Conservation (phyloP, 2,797 vertebrate species). For the Microtus agrestis region DNA sequence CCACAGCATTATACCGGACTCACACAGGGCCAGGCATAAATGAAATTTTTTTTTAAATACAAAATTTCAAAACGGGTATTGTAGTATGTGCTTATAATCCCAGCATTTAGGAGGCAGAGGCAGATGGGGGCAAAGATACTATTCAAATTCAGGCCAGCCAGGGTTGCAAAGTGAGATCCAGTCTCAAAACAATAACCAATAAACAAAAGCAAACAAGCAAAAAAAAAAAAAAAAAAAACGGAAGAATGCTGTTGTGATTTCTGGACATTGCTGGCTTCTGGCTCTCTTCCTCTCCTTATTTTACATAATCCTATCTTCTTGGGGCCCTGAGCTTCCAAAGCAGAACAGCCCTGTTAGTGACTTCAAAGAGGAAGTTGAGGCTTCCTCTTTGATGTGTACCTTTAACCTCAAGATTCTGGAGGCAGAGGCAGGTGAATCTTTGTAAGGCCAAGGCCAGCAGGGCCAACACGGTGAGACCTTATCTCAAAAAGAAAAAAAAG, state of each 20-base stretch:
- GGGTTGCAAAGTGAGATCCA: neutral
- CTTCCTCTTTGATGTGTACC: too few species aligned
- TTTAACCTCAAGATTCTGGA: neutral
- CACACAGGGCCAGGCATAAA: neutral
- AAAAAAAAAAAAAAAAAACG: neutral
- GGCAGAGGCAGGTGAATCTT: neutral
- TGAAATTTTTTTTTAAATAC: neutral
- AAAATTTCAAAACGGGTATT: neutral
- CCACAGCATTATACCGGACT: neutral
- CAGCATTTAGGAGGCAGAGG: neutral
- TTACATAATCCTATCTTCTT: neutral
- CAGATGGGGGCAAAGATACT: too few species aligned
- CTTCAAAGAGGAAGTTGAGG: neutral
- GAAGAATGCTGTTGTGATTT: neutral
- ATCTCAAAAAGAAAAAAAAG: neutral
- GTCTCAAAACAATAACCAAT: neutral
- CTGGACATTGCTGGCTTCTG: neutral
- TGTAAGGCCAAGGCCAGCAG: neutral
- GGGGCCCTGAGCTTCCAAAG: neutral
- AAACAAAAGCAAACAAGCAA: neutral
- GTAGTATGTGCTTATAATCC: too few species aligned
- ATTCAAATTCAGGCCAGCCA: neutral
- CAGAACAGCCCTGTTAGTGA: neutral
- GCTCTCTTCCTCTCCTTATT: neutral
- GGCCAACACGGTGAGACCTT: neutral